These are phyloP conservation scores for Saguinus imperator DNA, from an alignment of 2,113 vertebrate genomes.

Conservation along the genomic window DNA sequence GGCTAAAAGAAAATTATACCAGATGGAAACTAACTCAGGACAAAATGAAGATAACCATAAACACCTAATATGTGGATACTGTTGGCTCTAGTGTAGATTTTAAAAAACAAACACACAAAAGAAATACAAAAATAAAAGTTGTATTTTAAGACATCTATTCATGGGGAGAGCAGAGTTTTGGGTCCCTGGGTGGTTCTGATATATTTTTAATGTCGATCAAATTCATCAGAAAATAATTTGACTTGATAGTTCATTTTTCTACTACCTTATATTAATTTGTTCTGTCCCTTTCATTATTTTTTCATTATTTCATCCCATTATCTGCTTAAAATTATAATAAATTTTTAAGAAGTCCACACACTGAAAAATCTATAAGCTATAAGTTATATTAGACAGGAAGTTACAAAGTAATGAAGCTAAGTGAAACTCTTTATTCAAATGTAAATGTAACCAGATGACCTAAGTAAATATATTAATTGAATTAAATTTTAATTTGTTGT, in stretches of 20 bases:
- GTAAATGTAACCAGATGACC: neutral
- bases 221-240: neutral
- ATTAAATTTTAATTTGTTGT: neutral
- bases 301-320: neutral
- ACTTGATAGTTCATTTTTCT: neutral
- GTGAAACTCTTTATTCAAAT: neutral
- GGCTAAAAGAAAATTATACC: neutral
- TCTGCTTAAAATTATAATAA: neutral
- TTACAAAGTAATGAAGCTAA: neutral
- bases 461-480: neutral
- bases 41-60: neutral
- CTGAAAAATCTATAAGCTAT: neutral
- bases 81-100: neutral
- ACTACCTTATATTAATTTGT: neutral
- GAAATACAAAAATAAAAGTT: neutral
- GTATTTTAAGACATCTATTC: neutral
- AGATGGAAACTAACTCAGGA: neutral
- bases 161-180: neutral
- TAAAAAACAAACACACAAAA: neutral
- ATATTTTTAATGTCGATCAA: neutral
- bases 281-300: neutral
- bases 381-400: neutral
- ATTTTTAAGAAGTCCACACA: neutral
- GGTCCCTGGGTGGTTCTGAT: neutral
- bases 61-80: neutral